Percentiles rank a stretch among this genome's conserved stretches.
These are phyloP conservation scores for Poecile montanus DNA, from an alignment of 2,797 vertebrate species.

Conservation along the genomic window DNA sequence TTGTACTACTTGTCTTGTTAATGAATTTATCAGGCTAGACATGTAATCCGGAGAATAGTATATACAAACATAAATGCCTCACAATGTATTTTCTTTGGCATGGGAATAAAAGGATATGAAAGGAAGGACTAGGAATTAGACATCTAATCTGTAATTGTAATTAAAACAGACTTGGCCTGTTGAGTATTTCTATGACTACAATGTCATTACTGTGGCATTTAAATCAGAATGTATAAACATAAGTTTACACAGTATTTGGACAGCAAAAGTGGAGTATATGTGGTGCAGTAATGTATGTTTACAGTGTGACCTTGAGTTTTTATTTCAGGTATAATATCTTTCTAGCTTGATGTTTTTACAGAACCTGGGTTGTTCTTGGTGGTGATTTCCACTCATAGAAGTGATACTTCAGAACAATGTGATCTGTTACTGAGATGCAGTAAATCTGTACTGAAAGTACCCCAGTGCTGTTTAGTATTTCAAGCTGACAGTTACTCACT, in stretches of 20 bases:
- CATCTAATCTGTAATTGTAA: not conserved
- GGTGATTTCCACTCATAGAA: not conserved
- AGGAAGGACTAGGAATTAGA: not conserved
- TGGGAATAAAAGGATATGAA: slow-evolving; percentile 19
- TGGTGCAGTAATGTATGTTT: not conserved
- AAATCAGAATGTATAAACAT: not conserved
- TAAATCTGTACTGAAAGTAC: not conserved
- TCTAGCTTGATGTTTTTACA: not conserved
- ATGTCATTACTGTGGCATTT: not conserved
- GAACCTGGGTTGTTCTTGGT: not conserved
- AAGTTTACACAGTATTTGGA: not conserved
- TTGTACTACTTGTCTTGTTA: not conserved
- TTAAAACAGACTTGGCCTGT: not conserved
- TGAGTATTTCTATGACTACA: not conserved
- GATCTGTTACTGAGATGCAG: not conserved
- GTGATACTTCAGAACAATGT: not conserved
- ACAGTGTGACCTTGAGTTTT: not conserved
- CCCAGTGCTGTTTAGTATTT: not conserved
- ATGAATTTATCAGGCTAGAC: not conserved
- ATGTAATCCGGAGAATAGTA: not conserved
- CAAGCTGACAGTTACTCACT: not conserved
- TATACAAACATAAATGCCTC: not conserved
- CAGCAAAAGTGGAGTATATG: not conserved
- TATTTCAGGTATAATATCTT: not conserved
- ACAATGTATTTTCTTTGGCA: not conserved